These are phyloP conservation scores for Bombus fervidus DNA, from an alignment of 1,140 invertebrate genomes.

Conservation along the genomic window DNA sequence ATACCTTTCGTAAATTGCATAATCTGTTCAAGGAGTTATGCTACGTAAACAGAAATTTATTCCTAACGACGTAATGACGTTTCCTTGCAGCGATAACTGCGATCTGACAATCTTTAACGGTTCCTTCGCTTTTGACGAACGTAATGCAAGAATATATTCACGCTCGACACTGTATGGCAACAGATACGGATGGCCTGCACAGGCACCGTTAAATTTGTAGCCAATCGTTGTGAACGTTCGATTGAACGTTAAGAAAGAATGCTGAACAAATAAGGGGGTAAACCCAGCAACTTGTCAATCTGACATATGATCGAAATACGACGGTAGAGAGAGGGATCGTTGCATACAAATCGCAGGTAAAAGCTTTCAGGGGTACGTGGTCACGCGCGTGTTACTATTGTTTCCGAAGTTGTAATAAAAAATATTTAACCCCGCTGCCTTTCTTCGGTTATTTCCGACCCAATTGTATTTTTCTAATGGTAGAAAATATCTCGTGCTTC, in stretches of 20 bases:
- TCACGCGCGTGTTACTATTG: too few species aligned
- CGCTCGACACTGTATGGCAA: constrained; percentile 39
- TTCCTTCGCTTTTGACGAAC: neutral
- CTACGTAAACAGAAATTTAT: neutral
- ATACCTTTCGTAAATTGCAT: neutral
- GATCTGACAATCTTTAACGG: neutral
- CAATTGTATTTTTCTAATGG: neutral
- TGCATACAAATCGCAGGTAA: constrained; percentile 7
- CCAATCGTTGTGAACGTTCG: constrained; percentile 40
- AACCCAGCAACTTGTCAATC: constrained; percentile 31
- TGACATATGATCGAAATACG: neutral
- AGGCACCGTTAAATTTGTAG: constrained; percentile 67
- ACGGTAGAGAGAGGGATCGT: neutral
- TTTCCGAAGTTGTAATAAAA: too few species aligned
- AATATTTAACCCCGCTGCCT: too few species aligned
- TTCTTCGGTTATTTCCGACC: neutral
- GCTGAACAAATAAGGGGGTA: constrained; percentile 44
- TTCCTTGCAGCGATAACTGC: neutral
- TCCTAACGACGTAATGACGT: neutral
- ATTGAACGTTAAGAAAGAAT: constrained; percentile 35
- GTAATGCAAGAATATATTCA: neutral
- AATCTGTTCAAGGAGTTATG: neutral
- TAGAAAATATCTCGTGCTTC: neutral
- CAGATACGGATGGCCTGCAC: constrained; percentile 60
- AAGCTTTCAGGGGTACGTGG: neutral